Conservation (phyloP, 2,113 vertebrate species). For the Rhinogobius similis region DNA sequence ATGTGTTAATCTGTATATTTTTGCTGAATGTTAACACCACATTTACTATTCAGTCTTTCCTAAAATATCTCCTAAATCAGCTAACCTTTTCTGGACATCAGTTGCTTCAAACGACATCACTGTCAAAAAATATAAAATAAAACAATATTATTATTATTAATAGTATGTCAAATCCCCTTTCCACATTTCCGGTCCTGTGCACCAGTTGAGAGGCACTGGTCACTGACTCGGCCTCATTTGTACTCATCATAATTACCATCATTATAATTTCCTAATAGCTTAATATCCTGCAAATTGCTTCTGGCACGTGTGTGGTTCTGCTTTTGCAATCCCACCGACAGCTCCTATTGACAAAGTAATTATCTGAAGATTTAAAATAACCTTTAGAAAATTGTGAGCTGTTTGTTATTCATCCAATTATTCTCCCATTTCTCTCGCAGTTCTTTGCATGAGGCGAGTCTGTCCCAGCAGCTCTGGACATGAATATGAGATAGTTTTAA, state of each 20-base stretch:
- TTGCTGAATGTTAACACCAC: no score
- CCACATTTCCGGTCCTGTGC: not conserved
- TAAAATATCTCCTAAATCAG: not conserved
- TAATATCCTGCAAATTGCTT: not conserved
- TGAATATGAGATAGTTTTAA: not conserved
- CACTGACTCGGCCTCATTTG: not conserved
- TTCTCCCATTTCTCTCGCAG: not conserved
- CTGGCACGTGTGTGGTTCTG: not conserved
- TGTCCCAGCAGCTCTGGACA: not conserved
- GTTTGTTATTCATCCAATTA: not conserved
- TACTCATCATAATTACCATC: not conserved
- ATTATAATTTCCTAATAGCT: conserved; percentile 2
- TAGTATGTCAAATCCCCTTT: not conserved
- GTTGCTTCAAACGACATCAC: no score
- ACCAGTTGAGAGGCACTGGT: not conserved
- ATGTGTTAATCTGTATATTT: no score
- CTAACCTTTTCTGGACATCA: no score
- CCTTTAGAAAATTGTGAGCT: not conserved
- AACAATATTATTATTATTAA: no score
- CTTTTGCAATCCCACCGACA: not conserved
- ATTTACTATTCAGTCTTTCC: no score
- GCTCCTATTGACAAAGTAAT: not conserved
- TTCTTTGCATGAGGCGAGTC: not conserved
- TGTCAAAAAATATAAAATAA: no score
- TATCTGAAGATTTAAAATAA: not conserved